phyloP scores from a whole-genome alignment of 2,888 invertebrate species.

The Dusona sp. region DNA sequence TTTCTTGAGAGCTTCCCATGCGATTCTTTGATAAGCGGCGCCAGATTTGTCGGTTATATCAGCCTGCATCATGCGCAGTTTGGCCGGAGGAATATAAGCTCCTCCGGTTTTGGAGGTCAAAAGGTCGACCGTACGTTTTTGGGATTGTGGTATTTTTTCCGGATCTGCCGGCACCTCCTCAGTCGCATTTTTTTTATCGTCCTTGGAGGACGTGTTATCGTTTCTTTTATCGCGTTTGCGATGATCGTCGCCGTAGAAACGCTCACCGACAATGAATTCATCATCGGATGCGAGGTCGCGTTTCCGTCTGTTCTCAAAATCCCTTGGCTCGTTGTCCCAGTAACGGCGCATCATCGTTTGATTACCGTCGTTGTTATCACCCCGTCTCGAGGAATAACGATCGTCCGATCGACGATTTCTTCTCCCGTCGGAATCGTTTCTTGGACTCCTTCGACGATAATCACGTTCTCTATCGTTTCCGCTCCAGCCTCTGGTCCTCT shows the following conservation, averaged over 20 bases:
- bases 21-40: constrained; percentile 96
- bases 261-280: constrained; percentile 70
- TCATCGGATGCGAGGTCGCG: constrained; percentile 69
- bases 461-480: constrained; percentile 61
- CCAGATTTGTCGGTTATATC: constrained; percentile 98
- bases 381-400: constrained; percentile 73
- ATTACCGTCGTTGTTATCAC: constrained; percentile 59
- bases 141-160: constrained; percentile 79
- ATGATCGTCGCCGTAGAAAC: constrained; percentile 73
- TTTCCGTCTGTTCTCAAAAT: constrained; percentile 58
- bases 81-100: constrained; percentile 99
- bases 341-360: constrained; percentile 68
- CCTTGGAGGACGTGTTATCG: constrained; percentile 30
- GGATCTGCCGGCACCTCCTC: constrained; percentile 50
- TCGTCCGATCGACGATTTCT: constrained; percentile 70
- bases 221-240: constrained; percentile 44
- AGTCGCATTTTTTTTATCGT: constrained; percentile 60
- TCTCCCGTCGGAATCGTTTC: constrained; percentile 67
- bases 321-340: constrained; percentile 71
- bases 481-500: constrained; percentile 29
- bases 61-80: constrained; percentile 97
- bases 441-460: constrained; percentile 45
- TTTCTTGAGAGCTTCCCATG: constrained; percentile 99
- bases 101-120: constrained; percentile 95
- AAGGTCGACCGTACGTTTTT: constrained; percentile 87